Evolutionary conservation across 2,888 invertebrate genomes (phyloP).

Genomic region (Phyllotreta cruciferae): DNA sequence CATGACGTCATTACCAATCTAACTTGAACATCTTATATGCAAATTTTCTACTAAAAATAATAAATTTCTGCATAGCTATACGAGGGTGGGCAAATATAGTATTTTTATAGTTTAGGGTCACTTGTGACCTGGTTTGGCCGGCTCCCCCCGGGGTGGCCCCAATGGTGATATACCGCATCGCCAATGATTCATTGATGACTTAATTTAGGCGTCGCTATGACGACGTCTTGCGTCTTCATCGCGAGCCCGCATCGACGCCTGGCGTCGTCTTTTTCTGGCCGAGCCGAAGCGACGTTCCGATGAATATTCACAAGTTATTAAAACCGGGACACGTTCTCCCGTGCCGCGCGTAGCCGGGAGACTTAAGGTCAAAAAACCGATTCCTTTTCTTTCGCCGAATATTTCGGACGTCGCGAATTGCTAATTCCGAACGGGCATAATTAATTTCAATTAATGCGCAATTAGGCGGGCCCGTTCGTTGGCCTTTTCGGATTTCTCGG

Average conservation of each 20-base stretch:
- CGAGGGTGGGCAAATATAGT: not conserved
- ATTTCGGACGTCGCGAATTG: too few species aligned
- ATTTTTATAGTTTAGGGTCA: conserved; percentile 7
- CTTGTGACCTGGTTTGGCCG: too few species aligned
- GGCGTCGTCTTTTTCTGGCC: conserved; percentile 50
- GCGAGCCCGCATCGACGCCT: conserved; percentile 41
- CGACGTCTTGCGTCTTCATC: conserved; percentile 55
- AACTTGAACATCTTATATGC: too few species aligned
- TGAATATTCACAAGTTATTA: conserved; percentile 63
- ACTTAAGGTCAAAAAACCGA: not conserved
- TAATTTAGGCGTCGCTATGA: conserved; percentile 59
- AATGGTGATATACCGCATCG: conserved; percentile 54
- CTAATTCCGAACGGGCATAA: too few species aligned
- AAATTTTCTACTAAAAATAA: too few species aligned
- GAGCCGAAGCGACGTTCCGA: conserved; percentile 50
- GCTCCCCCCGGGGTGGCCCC: conserved; percentile 29
- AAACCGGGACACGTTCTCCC: conserved; percentile 60
- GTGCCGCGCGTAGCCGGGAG: conserved; percentile 43
- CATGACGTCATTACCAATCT: too few species aligned
- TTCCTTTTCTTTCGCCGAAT: too few species aligned
- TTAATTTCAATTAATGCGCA: too few species aligned
- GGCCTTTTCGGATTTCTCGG: too few species aligned
- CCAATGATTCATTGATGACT: conserved; percentile 61
- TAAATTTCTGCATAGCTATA: not conserved
- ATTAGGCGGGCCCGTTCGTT: too few species aligned